Evolutionary conservation across 2,113 vertebrate genomes (phyloP).

Genomic region (Triplophysa dalaica): DNA sequence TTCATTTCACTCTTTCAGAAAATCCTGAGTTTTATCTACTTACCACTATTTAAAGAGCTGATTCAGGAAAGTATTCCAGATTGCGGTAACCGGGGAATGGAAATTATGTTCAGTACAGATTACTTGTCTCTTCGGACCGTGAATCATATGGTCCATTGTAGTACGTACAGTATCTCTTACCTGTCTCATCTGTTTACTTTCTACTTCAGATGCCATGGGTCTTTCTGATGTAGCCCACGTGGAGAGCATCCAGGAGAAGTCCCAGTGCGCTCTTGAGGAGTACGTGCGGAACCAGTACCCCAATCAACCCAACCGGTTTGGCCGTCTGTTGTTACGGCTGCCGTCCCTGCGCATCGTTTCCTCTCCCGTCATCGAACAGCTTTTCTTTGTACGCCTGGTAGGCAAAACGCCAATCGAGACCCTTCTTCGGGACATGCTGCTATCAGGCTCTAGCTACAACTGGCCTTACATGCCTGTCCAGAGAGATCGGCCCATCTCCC

Average conservation of each 20-base stretch:
- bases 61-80: too few relatives aligned
- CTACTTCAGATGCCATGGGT: constrained; percentile 78
- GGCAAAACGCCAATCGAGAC: constrained; percentile 90
- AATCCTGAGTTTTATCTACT: too few relatives aligned
- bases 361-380: constrained; percentile 84
- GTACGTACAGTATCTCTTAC: background rate
- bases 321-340: constrained; percentile 82
- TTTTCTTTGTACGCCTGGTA: constrained; percentile 85
- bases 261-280: constrained; percentile 85
- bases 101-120: too few relatives aligned
- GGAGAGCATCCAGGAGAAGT: constrained; percentile 86
- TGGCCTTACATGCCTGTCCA: constrained; percentile 86
- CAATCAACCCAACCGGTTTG: constrained; percentile 82
- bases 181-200: constrained; percentile 2
- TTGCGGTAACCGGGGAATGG: too few relatives aligned
- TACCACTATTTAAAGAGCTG: too few relatives aligned
- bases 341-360: constrained; percentile 84
- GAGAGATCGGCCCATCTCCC: constrained; percentile 75
- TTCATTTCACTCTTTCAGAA: background rate
- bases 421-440: constrained; percentile 85
- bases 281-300: constrained; percentile 85
- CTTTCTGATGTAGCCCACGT: constrained; percentile 82
- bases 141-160: background rate
- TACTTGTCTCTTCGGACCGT: too few relatives aligned
- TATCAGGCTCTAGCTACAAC: constrained; percentile 83